Percentiles rank a stretch among this genome's conserved stretches.
Conservation (phyloP, 2,113 vertebrate species). For the Ibidorhyncha struthersii region DNA sequence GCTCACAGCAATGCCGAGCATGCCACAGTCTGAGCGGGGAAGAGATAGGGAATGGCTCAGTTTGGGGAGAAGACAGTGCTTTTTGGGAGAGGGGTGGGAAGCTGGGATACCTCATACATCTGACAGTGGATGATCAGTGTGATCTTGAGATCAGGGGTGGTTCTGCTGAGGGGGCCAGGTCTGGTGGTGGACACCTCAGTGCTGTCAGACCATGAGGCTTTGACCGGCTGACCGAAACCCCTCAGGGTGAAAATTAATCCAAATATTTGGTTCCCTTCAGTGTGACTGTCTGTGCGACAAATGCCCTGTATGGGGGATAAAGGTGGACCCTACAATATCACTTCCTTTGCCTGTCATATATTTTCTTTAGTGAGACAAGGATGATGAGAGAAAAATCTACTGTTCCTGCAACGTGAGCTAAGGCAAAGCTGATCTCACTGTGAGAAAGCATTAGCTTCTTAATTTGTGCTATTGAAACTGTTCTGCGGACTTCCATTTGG, state of each 20-base stretch:
- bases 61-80: not conserved
- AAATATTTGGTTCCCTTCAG: not conserved
- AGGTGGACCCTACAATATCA: not conserved
- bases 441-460: slow-evolving; percentile 58
- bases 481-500: slow-evolving; percentile 48
- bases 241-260: not conserved
- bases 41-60: not conserved
- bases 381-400: slow-evolving; percentile 17
- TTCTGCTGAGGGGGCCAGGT: not conserved
- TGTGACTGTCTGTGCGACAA: not conserved
- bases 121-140: not conserved
- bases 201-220: not conserved
- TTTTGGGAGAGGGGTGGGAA: not conserved
- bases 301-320: not conserved
- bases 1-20: not conserved
- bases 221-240: not conserved
- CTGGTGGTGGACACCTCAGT: not conserved
- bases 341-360: not conserved
- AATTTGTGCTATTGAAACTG: slow-evolving; percentile 51
- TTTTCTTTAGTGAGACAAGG: not conserved
- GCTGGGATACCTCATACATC: not conserved
- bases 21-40: fast-evolving
- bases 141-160: not conserved
- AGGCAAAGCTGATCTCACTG: slow-evolving; percentile 36
- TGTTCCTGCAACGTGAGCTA: slow-evolving; percentile 54